phyloP scores from a whole-genome alignment of 2,797 vertebrate genomes.

The Halcyon leucocephala region DNA sequence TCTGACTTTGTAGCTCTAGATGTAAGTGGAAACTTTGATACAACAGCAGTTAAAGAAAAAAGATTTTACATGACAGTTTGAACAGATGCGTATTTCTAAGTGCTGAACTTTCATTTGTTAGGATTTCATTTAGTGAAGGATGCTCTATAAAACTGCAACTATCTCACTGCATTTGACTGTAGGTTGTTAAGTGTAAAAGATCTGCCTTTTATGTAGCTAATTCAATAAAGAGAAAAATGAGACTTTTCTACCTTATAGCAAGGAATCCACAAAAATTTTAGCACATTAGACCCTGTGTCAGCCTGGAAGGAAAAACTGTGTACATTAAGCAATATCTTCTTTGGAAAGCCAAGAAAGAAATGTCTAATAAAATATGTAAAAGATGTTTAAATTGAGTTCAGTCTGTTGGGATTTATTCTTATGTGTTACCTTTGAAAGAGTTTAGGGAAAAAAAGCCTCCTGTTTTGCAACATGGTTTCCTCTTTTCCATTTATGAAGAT shows the following conservation, averaged over 20 bases:
- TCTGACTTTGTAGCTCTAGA: conserved; percentile 38
- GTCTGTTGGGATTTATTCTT: not conserved
- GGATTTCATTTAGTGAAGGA: conserved; percentile 27
- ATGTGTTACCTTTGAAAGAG: not conserved
- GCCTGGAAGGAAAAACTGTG: not conserved
- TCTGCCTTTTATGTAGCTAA: not conserved
- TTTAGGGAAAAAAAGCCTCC: not conserved
- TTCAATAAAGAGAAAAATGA: not conserved
- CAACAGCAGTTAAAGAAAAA: conserved; percentile 32
- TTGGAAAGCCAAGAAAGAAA: not conserved
- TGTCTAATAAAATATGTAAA: not conserved
- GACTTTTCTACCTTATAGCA: not conserved
- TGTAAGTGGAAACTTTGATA: conserved; percentile 38
- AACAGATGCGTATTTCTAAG: conserved; percentile 16
- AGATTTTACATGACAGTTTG: conserved; percentile 32
- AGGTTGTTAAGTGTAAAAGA: not conserved
- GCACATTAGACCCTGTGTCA: not conserved
- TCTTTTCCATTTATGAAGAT: not conserved
- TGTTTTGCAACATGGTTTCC: not conserved
- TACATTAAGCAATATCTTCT: not conserved
- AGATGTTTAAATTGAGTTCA: not conserved
- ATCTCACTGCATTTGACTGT: not conserved
- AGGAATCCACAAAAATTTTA: not conserved
- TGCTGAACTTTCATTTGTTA: conserved; percentile 40
- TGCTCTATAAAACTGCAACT: not conserved